Percentiles rank a stretch among this genome's conserved stretches.
These are phyloP conservation scores for Craterocephalus amniculus DNA, from an alignment of 2,797 vertebrate species.

Conservation along the genomic window DNA sequence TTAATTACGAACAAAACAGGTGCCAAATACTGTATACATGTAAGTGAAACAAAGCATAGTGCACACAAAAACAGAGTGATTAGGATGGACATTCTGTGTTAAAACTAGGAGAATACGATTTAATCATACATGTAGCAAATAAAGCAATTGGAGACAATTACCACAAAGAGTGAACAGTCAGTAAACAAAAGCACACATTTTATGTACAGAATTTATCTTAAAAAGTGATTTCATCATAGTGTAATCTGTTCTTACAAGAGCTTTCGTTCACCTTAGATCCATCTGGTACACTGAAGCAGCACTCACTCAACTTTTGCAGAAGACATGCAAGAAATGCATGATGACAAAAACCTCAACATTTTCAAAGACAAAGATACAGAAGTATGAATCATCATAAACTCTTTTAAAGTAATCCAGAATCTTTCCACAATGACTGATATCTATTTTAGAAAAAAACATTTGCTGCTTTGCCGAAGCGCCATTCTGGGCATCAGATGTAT, in stretches of 20 bases:
- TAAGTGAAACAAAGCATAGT: constrained; percentile 37
- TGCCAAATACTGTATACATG: constrained; percentile 38
- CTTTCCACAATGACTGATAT: background rate
- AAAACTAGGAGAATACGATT: constrained; percentile 25
- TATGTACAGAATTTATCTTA: constrained; percentile 73
- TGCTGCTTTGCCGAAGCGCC: no score
- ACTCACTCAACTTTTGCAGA: constrained; percentile 42
- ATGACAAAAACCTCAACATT: constrained; percentile 32
- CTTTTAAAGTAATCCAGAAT: background rate
- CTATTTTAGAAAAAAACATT: background rate
- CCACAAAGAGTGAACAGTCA: constrained; percentile 43
- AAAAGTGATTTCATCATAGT: constrained; percentile 54
- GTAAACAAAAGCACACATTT: constrained; percentile 67
- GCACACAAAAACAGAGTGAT: constrained; percentile 22
- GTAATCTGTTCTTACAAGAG: constrained; percentile 39
- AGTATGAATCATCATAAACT: background rate
- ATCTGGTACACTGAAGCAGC: constrained; percentile 36
- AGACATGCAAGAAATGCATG: constrained; percentile 58
- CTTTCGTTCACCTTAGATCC: constrained; percentile 45
- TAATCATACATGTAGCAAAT: constrained; percentile 23
- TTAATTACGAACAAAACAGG: constrained; percentile 68
- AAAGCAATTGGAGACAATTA: constrained; percentile 34
- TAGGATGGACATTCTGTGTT: constrained; percentile 19
- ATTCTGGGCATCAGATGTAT: background rate
- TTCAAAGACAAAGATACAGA: constrained; percentile 19